Conservation (phyloP, 2,888 invertebrate genomes). For the Leucophenga montana region DNA sequence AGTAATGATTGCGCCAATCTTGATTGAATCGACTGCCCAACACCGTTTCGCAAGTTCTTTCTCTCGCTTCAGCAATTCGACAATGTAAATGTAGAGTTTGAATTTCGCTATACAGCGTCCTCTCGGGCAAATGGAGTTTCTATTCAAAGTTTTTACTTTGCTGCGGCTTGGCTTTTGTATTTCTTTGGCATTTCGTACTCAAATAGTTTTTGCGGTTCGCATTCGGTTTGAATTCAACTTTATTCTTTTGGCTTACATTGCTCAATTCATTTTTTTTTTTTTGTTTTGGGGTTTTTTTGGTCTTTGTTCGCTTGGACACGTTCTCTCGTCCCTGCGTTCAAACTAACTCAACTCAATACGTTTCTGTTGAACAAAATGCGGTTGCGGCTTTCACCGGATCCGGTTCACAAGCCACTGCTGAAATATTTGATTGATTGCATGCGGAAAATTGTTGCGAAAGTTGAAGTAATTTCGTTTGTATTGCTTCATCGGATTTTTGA, state of each 20-base stretch:
- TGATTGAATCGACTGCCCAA: conserved; percentile 27
- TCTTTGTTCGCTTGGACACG: neutral
- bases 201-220: conserved; percentile 39
- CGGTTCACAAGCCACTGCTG: neutral
- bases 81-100: too few species aligned
- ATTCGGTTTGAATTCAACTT: conserved; percentile 22
- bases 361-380: neutral
- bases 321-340: neutral
- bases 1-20: conserved; percentile 22
- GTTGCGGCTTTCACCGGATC: neutral
- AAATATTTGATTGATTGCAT: conserved; percentile 16
- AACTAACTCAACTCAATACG: neutral
- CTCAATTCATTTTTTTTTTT: conserved; percentile 3
- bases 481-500: neutral
- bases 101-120: too few species aligned
- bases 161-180: conserved; percentile 10
- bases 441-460: conserved; percentile 4
- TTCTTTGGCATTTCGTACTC: conserved; percentile 24
- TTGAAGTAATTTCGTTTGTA: conserved; percentile 5
- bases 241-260: conserved; percentile 9
- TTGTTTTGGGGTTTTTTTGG: neutral
- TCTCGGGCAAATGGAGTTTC: conserved; percentile 5
- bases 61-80: too few species aligned
- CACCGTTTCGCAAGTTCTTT: neutral
- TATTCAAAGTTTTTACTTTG: conserved; percentile 39